Evolutionary conservation across 2,113 vertebrate genomes (phyloP), one percentile per base, ranked within the genome.

Genomic region (Sinocyclocheilus rhinocerous): DNA sequence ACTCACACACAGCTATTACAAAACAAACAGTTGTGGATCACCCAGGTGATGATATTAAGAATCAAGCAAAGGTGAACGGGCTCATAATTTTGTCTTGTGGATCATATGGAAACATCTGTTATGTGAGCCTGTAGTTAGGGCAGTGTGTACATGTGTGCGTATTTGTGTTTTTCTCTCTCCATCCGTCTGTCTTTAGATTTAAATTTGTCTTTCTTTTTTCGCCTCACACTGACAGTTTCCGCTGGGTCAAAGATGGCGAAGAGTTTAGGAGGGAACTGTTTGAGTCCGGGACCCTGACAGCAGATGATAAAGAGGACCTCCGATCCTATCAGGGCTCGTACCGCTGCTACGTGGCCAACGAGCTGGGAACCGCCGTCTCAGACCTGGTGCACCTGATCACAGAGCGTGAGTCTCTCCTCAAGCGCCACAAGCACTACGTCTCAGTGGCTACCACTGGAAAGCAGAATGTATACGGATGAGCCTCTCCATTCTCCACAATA

Each of bases 341-440:
- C 85, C 95, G 95, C 65, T 98, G 97, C 89, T 96, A 95, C 36
- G 96, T 96, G 72, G 93, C 92, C 86, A 97, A 97, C 86, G 63
- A 48, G 0, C 93, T 96, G 72, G 97, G 97, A 20, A 98, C 96
- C 0, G 96, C 96, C 10, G 88, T 97, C 87, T 96, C 96, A 0
- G 87, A 93, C 0, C 91, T 93, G 33, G 88, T 95, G 26, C 80
- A 86, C 1, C 89, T 98, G 85, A 95, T 95, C 55, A 93, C 95
- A 0, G 97, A 97, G 89, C 80, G 97, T 97, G 89, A 93, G 96
- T 91, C 26, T 29, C 7, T 52, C 48, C 48, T 76, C 10, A 24
- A 45, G 20, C 69, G 20, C 33, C 48, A 50, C 48, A 50, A 4
- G 63, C 24, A 65, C 45, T 12, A 12, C 10, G 18, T 12, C 16